Evolutionary conservation across 2,797 vertebrate genomes (phyloP).

Genomic region (Lagodon rhomboides): DNA sequence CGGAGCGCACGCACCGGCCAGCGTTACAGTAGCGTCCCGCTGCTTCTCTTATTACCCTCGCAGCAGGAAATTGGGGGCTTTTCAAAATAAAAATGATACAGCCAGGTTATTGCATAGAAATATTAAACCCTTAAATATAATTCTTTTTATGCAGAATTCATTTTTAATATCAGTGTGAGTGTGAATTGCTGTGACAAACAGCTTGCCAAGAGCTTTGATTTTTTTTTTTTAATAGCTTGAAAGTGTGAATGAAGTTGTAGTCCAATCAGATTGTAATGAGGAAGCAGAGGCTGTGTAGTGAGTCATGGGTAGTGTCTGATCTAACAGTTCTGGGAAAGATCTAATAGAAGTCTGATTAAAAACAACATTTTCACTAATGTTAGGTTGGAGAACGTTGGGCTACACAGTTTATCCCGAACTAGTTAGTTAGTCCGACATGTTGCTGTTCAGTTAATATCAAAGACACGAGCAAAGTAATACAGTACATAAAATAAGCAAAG

Average conservation of each 20-base stretch:
- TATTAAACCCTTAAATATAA: not conserved
- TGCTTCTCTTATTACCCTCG: constrained; percentile 21
- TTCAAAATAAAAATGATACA: constrained; percentile 5
- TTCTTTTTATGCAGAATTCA: not conserved
- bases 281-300: not conserved
- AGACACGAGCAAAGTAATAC: no score
- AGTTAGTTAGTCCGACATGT: no score
- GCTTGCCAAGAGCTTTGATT: not conserved
- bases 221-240: not conserved
- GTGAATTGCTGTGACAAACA: not conserved
- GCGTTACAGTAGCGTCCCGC: constrained; percentile 9
- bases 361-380: no score
- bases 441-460: no score
- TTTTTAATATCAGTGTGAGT: not conserved
- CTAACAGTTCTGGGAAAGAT: not conserved
- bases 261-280: not conserved
- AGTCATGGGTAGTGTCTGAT: not conserved
- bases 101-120: not conserved
- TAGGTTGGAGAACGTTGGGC: no score
- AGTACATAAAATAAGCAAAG: no score
- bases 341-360: no score
- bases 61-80: constrained; percentile 6
- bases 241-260: not conserved
- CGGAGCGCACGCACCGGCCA: constrained; percentile 7
- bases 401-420: no score